Conservation (phyloP, 2,888 invertebrate genomes). For the Balanococcus diminutus region DNA sequence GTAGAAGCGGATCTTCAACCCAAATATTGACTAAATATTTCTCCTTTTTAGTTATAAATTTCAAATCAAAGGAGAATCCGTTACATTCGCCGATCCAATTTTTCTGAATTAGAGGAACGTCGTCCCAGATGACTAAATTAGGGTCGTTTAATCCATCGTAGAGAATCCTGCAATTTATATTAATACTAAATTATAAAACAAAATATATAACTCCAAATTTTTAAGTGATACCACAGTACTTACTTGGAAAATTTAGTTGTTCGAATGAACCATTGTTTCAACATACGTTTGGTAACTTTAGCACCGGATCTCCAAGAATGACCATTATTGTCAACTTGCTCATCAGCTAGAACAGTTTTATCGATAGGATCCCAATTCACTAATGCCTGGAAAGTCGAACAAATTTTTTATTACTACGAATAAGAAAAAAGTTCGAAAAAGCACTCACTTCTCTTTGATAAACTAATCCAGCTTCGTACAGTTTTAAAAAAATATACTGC, state of each 20-base stretch:
- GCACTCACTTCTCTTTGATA: slow-evolving; percentile 78
- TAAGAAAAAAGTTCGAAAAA: not conserved
- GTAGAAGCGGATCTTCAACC: slow-evolving; percentile 76
- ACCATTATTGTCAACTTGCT: slow-evolving; percentile 92
- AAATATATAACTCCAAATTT: too few relatives aligned
- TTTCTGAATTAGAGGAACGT: slow-evolving; percentile 81
- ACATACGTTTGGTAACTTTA: slow-evolving; percentile 82
- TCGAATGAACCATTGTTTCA: slow-evolving; percentile 94
- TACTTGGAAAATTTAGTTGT: slow-evolving; percentile 82
- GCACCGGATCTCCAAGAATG: slow-evolving; percentile 97
- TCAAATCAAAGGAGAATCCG: slow-evolving; percentile 75
- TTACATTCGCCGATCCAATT: slow-evolving; percentile 90
- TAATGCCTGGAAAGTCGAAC: slow-evolving; percentile 67
- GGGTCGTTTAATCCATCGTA: slow-evolving; percentile 74
- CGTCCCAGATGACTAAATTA: slow-evolving; percentile 77
- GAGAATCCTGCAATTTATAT: slow-evolving; percentile 61
- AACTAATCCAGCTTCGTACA: slow-evolving; percentile 81
- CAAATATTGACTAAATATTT: slow-evolving; percentile 68
- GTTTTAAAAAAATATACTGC: slow-evolving; percentile 87
- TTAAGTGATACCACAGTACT: slow-evolving; percentile 60
- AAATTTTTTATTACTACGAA: not conserved
- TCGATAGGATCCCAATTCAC: slow-evolving; percentile 99
- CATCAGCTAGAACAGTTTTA: slow-evolving; percentile 94
- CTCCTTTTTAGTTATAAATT: slow-evolving; percentile 60
- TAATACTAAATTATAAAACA: too few relatives aligned